These are phyloP conservation scores for Tiliacea aurago DNA, from an alignment of 2,888 invertebrate genomes.

Conservation along the genomic window DNA sequence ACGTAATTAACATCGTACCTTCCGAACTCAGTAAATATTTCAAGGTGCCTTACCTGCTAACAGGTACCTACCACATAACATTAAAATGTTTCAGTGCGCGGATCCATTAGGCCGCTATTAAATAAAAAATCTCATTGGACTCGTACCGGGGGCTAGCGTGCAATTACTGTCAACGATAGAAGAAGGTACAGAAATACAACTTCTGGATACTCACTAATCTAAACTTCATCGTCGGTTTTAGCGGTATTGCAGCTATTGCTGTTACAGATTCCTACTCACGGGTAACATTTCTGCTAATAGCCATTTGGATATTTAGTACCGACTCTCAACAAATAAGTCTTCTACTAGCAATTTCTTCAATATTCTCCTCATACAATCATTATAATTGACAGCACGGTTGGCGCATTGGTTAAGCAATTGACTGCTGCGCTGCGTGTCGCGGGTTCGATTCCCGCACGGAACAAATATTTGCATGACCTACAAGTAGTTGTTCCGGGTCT, in stretches of 20 bases:
- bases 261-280: neutral
- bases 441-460: no score
- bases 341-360: neutral
- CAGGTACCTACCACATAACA: slow-evolving; percentile 13
- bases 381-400: no score
- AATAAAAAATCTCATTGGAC: slow-evolving; percentile 50
- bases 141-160: slow-evolving; percentile 21
- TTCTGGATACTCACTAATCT: neutral
- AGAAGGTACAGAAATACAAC: slow-evolving; percentile 23
- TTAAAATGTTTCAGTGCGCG: slow-evolving; percentile 29
- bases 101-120: slow-evolving; percentile 37
- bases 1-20: neutral
- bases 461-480: no score
- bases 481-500: no score
- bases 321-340: neutral
- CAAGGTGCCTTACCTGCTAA: slow-evolving; percentile 5
- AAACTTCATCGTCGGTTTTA: neutral
- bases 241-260: neutral
- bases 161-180: slow-evolving; percentile 27
- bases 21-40: neutral
- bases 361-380: neutral
- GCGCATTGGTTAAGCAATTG: no score
- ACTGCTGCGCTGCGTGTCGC: no score
- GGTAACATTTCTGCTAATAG: neutral
- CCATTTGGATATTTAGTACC: neutral